These are phyloP conservation scores for Bucco capensis DNA, from an alignment of 2,113 vertebrate species.

Conservation along the genomic window DNA sequence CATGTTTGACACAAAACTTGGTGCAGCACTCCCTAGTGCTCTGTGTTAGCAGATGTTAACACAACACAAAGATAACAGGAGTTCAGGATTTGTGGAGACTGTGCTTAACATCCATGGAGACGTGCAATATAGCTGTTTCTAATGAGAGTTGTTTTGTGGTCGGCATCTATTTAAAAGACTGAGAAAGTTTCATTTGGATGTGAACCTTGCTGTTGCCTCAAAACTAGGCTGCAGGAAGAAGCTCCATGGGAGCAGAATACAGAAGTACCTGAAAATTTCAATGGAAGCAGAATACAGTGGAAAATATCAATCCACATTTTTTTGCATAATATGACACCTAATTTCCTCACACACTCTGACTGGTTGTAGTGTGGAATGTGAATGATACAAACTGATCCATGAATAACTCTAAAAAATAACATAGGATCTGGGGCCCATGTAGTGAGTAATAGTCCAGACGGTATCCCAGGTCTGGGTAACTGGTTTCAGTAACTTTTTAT, in stretches of 20 bases:
- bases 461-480: not conserved
- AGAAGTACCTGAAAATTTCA: not conserved
- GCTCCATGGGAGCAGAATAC: not conserved
- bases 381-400: not conserved
- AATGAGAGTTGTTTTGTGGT: not conserved
- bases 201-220: not conserved
- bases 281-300: not conserved
- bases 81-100: not conserved
- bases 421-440: not conserved
- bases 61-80: not conserved
- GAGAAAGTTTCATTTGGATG: not conserved
- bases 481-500: too few relatives aligned
- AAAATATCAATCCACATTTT: not conserved
- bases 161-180: not conserved
- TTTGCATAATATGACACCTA: not conserved
- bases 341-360: not conserved
- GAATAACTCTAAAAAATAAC: not conserved
- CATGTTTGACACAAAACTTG: not conserved
- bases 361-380: not conserved
- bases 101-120: not conserved
- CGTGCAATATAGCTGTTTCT: not conserved
- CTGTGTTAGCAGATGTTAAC: not conserved
- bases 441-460: not conserved
- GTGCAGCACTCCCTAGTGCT: not conserved
- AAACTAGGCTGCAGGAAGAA: not conserved